Conservation (phyloP, 2,797 vertebrate genomes). For the Chaenodraco wilsoni region DNA sequence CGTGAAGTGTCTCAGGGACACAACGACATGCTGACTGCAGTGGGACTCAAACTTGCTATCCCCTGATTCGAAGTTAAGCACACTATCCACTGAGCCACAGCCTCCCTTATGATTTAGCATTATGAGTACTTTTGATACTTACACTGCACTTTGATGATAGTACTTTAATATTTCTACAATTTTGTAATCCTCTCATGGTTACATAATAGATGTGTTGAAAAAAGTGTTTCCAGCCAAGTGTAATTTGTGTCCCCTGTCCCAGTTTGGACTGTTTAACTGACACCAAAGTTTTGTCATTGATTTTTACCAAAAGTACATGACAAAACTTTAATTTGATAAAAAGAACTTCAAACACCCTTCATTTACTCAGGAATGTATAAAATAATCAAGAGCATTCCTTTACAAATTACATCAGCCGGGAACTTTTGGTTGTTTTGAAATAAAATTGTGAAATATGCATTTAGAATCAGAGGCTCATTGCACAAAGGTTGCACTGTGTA, state of each 20-base stretch:
- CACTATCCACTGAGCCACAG: no score
- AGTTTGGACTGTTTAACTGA: no score
- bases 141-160: neutral
- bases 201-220: no score
- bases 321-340: neutral
- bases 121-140: neutral
- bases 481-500: constrained; percentile 23
- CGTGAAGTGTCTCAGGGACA: no score
- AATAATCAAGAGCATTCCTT: neutral
- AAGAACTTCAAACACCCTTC: neutral
- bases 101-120: no score
- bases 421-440: neutral
- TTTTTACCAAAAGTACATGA: no score
- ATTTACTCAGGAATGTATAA: neutral
- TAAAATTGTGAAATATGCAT: neutral
- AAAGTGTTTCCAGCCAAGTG: no score
- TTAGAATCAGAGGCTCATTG: neutral
- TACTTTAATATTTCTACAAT: neutral
- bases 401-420: neutral
- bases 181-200: neutral
- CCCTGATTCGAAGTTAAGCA: no score
- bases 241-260: no score
- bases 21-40: no score
- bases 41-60: no score
- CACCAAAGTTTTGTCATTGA: no score